Evolutionary conservation across 2,797 vertebrate species (phyloP), one percentile per base, ranked within the genome.

Genomic region (Spea hammondii): DNA sequence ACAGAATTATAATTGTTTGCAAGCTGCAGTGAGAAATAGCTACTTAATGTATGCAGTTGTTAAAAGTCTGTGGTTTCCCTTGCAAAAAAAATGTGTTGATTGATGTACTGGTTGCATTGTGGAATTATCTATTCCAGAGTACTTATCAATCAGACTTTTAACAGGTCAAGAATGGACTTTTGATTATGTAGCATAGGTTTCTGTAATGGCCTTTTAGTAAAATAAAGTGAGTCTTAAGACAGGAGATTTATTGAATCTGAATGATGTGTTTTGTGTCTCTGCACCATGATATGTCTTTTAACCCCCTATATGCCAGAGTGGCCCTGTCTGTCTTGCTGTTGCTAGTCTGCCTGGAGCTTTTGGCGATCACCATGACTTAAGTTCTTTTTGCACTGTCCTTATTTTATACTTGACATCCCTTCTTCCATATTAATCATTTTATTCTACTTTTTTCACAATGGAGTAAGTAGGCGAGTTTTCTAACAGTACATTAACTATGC

Each of bases 1-100:
- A 44, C 68, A 64, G 76, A 78, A 71, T 78, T 71, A 65, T 78
- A 78, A 78, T 71, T 78, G 68, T 71, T 78, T 71, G 65, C 17
- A 14, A 71, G 68, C 59, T 71, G 68, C 60, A 62, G 10, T 5
- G 50, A 60, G 68, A 71, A 70, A 65, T 70, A 78, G 59, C 49
- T 65, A 78, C 54, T 78, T 71, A 78, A 71, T 70, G 57, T 78
- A 78, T 78, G 60, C 59, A 64, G 49, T 77, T 32, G 59, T 71
- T 78, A 45, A 55, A 51, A 59, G 53, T 10, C 11, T 57, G 76
- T 70, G 8, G 13, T 65, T 65, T 47, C 46, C 10, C 32, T n/a
- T 51, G 13, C 60, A 13, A 78, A 65, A 14, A 17, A 11, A 9
- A 48, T 60, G n/a, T 50, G 66, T 70, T 70, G 44, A 70, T 47